Percentiles rank a stretch among this genome's conserved stretches.
Evolutionary conservation across 2,888 invertebrate genomes (phyloP).

Genomic region (Leucoma salicis): DNA sequence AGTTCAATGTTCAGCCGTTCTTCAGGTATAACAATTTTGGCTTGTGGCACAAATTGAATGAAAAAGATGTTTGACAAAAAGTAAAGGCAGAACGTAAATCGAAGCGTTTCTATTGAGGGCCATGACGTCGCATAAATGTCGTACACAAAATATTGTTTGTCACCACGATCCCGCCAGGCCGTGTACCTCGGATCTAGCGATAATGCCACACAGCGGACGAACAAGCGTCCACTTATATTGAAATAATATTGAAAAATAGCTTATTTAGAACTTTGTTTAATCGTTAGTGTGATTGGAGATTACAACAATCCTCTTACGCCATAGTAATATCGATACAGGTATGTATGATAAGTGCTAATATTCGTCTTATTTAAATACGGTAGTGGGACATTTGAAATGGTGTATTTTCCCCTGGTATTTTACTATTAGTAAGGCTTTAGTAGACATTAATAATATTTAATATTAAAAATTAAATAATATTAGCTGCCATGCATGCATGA

Average conservation of each 20-base stretch:
- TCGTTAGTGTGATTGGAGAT: constrained; percentile 36
- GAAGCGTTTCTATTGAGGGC: constrained; percentile 75
- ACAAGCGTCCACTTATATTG: constrained; percentile 42
- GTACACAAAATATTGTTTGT: constrained; percentile 74
- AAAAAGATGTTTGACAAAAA: constrained; percentile 64
- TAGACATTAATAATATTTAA: no score
- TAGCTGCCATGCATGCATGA: no score
- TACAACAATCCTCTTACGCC: constrained; percentile 30
- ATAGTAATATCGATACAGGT: constrained; percentile 1
- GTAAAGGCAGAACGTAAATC: constrained; percentile 62
- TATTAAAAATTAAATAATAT: no score
- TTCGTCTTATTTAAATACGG: no score
- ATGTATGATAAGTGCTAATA: no score
- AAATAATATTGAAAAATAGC: constrained; percentile 60
- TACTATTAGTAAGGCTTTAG: no score
- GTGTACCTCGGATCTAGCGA: constrained; percentile 54
- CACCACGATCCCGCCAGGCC: constrained; percentile 50
- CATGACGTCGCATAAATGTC: constrained; percentile 77
- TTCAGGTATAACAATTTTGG: constrained; percentile 39
- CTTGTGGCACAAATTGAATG: constrained; percentile 49
- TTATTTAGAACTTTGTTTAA: constrained; percentile 43
- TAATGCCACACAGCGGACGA: constrained; percentile 47
- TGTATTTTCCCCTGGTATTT: no score
- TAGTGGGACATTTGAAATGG: no score
- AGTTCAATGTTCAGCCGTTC: constrained; percentile 13